Evolutionary conservation across 2,113 vertebrate genomes (phyloP).

Genomic region (Misgurnus anguillicaudatus): DNA sequence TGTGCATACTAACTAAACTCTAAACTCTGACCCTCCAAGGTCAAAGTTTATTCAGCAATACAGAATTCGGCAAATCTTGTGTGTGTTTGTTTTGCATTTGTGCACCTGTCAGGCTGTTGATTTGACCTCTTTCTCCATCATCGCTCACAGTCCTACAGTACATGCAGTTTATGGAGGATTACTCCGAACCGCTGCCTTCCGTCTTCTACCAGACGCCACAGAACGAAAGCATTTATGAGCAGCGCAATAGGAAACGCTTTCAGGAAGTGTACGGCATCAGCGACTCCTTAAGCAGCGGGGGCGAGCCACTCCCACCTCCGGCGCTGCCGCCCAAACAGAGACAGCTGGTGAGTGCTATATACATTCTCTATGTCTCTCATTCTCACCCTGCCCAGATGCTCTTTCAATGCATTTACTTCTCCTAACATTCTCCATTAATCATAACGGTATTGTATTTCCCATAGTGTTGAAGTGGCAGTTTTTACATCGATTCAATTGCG

Average conservation of each 20-base stretch:
- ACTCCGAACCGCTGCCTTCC: slow-evolving; percentile 82
- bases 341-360: slow-evolving; percentile 81
- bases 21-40: no score
- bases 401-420: background rate
- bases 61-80: background rate
- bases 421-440: slow-evolving; percentile 7
- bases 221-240: slow-evolving; percentile 82
- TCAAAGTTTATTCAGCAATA: no score
- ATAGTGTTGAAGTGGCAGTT: background rate
- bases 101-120: background rate
- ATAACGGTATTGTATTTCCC: slow-evolving; percentile 2
- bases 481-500: slow-evolving; percentile 4
- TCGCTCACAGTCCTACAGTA: slow-evolving; percentile 84
- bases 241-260: slow-evolving; percentile 79
- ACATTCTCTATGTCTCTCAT: background rate
- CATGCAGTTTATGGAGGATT: slow-evolving; percentile 90
- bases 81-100: background rate
- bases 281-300: slow-evolving; percentile 75
- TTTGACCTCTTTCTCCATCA: background rate
- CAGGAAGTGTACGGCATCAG: slow-evolving; percentile 83
- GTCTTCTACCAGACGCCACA: slow-evolving; percentile 89
- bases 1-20: no score
- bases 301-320: slow-evolving; percentile 80
- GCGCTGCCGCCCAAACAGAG: slow-evolving; percentile 89
- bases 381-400: background rate